Evolutionary conservation across 2,113 vertebrate genomes (phyloP).

Genomic region (Catharus minimus): DNA sequence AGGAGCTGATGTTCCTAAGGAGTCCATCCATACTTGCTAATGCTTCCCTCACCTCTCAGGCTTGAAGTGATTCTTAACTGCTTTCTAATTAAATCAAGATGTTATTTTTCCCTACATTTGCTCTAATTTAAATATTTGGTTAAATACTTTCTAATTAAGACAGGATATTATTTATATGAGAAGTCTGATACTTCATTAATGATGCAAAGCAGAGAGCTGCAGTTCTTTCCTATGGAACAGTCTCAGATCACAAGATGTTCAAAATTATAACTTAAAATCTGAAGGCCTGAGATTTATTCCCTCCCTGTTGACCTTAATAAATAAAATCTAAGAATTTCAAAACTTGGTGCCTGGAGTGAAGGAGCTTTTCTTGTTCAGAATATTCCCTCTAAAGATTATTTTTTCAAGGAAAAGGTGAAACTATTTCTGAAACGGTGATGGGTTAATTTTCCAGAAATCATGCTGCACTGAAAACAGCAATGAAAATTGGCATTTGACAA

Average conservation of each 20-base stretch:
- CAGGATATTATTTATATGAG: constrained; percentile 9
- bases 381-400: not conserved
- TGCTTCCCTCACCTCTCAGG: not conserved
- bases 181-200: not conserved
- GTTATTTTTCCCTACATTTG: constrained; percentile 19
- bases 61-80: not conserved
- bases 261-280: not conserved
- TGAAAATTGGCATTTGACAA: constrained; percentile 61
- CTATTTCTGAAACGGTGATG: not conserved
- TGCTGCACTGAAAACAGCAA: constrained; percentile 18
- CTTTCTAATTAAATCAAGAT: constrained; percentile 7
- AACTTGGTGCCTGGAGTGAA: not conserved
- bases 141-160: constrained; percentile 24
- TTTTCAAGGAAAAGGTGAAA: constrained; percentile 3
- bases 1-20: not conserved
- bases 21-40: not conserved
- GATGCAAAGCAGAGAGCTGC: not conserved
- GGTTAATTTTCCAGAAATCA: constrained; percentile 48
- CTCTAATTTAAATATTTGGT: constrained; percentile 43
- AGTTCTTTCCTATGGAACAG: not conserved
- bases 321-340: not conserved
- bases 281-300: not conserved
- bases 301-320: not conserved
- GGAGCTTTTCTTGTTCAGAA: not conserved
- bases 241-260: not conserved